Evolutionary conservation across 1,140 invertebrate genomes (phyloP).

Genomic region (Bombyx mandarina): DNA sequence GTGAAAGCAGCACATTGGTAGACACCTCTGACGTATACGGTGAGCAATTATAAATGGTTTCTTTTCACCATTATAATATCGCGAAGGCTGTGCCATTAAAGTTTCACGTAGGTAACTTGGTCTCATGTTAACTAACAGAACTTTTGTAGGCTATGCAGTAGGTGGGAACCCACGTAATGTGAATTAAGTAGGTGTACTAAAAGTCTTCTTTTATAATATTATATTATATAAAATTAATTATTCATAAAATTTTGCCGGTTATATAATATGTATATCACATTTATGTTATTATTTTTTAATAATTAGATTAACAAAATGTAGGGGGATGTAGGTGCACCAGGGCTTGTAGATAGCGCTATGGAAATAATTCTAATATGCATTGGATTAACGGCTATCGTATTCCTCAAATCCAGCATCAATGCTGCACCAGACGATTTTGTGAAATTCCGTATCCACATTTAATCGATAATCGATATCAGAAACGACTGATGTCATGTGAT

Average conservation of each 20-base stretch:
- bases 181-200: slow-evolving; percentile 53
- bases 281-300: slow-evolving; percentile 17
- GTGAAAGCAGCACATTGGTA: slow-evolving; percentile 29
- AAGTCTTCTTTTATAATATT: no score
- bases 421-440: no score
- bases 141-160: slow-evolving; percentile 49
- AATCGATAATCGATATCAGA: no score
- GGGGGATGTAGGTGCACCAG: not conserved
- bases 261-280: no score
- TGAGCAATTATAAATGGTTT: slow-evolving; percentile 45
- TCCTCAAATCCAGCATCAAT: no score
- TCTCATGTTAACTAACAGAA: slow-evolving; percentile 48
- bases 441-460: no score
- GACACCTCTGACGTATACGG: slow-evolving; percentile 35
- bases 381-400: no score
- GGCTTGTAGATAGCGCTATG: no score
- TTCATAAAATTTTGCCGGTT: slow-evolving; percentile 22
- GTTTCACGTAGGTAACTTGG: slow-evolving; percentile 51
- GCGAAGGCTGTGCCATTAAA: slow-evolving; percentile 24
- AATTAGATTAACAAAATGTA: slow-evolving; percentile 44
- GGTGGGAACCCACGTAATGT: slow-evolving; percentile 53
- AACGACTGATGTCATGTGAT: no score
- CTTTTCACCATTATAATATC: slow-evolving; percentile 22
- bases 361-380: no score
- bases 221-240: slow-evolving; percentile 8